Conservation (phyloP, 2,888 invertebrate species). For the Copidosoma aretas region DNA sequence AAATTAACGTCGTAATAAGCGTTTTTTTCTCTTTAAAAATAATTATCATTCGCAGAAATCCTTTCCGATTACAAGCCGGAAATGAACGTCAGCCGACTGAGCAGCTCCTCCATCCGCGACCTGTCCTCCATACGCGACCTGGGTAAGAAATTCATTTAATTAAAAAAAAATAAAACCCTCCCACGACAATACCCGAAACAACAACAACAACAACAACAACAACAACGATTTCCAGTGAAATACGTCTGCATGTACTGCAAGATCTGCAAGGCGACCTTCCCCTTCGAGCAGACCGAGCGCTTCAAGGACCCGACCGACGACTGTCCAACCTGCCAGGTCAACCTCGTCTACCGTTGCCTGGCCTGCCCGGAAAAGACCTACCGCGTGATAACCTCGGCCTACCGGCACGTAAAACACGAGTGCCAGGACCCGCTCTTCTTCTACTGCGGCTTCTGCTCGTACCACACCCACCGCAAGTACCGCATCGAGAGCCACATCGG, state of each 20-base stretch:
- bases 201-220: no score
- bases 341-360: slow-evolving; percentile 10
- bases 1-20: no score
- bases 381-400: slow-evolving; percentile 15
- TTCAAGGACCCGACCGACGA: background rate
- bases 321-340: slow-evolving; percentile 5
- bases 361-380: slow-evolving; percentile 19
- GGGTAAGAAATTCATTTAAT: no score
- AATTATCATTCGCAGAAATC: no score
- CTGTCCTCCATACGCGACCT: no score
- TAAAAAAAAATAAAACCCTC: no score
- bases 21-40: no score
- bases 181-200: no score
- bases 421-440: slow-evolving; percentile 19
- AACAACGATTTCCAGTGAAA: no score
- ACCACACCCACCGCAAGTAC: slow-evolving; percentile 25
- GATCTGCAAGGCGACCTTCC: slow-evolving; percentile 3
- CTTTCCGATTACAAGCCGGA: no score
- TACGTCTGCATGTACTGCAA: slow-evolving; percentile 9
- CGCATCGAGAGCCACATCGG: slow-evolving; percentile 20
- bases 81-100: no score
- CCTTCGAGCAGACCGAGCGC: background rate
- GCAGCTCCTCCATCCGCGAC: no score
- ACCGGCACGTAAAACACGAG: slow-evolving; percentile 28
- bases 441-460: slow-evolving; percentile 20